Base-by-base conservation (phyloP, 2,113 vertebrate genomes). In the Coptodon rendalli region DNA sequence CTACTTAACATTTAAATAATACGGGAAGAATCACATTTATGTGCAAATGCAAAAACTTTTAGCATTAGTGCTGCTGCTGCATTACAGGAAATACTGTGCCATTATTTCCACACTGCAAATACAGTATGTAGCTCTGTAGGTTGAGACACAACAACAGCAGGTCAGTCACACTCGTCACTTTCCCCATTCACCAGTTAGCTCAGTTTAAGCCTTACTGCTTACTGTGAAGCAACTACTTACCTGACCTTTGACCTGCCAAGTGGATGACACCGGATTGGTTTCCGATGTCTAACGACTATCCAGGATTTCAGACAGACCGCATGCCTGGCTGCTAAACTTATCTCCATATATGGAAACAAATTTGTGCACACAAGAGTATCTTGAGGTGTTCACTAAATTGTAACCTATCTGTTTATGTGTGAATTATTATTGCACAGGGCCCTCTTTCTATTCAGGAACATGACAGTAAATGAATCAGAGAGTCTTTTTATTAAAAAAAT, bases 261-360 rank as follows among this genome's bases (percentile, higher is more conserved):
- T 95, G 93, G 94, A 95, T 95, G 95, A 94, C 91, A 90, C 89
- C 16, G 29, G 94, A 93, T 93, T 94, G 93, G 81, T 86, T 85
- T 89, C 86, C 86, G 34, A n/a, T 85, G 91, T 92, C 89, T 94
- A 92, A 95, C 76, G 89, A 89, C 93, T 94, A 94, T 81, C 54
- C 83, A 86, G 94, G 95, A 91, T 95, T 95, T 94, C 83, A 81
- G 71, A 76, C 29, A 83, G 87, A 89, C 89, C 82, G 73, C 63
- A 82, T 53, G 66, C 81, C 54, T 38, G 84, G 11, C 50, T 66
- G 86, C 83, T 86, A 91, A 87, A 91, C 24, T 16, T 24, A 19
- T 85, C 2, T 5, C 48, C 7, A 82, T 73, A 48, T 83, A 79
- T 56, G 9, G 43, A 89, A 89, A 48, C 43, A 54, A 52, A 50